Conservation (phyloP, 1,140 invertebrate species). For the Brachionus plicatilis region DNA sequence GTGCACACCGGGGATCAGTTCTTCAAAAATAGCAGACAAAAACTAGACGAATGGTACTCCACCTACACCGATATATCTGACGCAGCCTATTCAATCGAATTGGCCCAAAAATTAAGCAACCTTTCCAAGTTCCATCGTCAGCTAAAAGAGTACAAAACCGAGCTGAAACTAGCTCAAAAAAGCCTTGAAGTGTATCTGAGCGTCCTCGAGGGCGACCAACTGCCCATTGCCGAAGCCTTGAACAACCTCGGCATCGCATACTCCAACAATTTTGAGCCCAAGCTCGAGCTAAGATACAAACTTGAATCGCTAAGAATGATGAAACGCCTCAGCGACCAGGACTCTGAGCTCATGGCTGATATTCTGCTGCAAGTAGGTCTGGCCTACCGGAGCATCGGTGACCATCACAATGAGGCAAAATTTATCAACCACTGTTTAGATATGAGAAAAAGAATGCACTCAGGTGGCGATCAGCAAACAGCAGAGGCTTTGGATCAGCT, state of each 20-base stretch:
- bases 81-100: not conserved
- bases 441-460: not conserved
- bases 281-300: not conserved
- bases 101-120: not conserved
- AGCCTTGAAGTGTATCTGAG: not conserved
- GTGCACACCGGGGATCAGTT: not conserved
- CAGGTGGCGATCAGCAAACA: not conserved
- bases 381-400: not conserved
- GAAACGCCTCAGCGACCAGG: not conserved
- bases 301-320: not conserved
- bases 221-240: not conserved
- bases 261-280: not conserved
- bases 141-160: not conserved
- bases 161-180: constrained; percentile 8
- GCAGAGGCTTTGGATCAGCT: not conserved
- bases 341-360: not conserved
- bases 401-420: not conserved
- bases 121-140: not conserved
- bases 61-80: not conserved
- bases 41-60: not conserved
- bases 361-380: not conserved
- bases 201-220: not conserved
- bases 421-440: not conserved
- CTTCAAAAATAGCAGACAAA: not conserved
- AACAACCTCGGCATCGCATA: not conserved